These are phyloP conservation scores for Vicugna pacos DNA, from an alignment of 2,113 vertebrate genomes.

Conservation along the genomic window DNA sequence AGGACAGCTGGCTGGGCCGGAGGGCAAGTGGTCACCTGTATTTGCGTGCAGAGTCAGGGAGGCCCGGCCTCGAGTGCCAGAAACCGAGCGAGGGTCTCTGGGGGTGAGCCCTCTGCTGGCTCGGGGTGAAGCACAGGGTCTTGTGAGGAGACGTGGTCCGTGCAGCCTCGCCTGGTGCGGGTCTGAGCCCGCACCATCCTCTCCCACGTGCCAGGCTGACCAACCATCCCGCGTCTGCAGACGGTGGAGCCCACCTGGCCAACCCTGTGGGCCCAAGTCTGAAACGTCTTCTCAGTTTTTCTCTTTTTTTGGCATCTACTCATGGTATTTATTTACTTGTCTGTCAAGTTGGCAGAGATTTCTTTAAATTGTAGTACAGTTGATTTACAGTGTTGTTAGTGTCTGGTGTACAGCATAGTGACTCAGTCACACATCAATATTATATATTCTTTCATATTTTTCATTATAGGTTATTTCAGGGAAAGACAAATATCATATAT, in stretches of 20 bases:
- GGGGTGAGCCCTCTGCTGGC: background rate
- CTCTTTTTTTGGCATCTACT: too few relatives aligned
- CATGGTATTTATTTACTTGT: too few relatives aligned
- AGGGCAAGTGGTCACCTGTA: background rate
- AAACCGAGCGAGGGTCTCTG: background rate
- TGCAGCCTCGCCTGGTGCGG: background rate
- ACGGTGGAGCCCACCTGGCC: constrained; percentile 89
- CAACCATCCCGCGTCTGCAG: constrained; percentile 68
- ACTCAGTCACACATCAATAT: too few relatives aligned
- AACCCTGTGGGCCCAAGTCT: constrained; percentile 80
- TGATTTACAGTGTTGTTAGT: too few relatives aligned
- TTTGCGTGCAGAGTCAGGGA: background rate
- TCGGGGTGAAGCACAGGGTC: background rate
- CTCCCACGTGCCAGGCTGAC: too few relatives aligned
- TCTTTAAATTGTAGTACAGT: too few relatives aligned
- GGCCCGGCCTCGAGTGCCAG: background rate
- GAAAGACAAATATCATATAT: too few relatives aligned
- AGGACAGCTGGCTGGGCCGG: background rate
- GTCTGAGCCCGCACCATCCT: rapidly evolving
- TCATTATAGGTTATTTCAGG: too few relatives aligned
- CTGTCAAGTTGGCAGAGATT: too few relatives aligned
- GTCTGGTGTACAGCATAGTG: too few relatives aligned
- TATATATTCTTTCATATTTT: too few relatives aligned
- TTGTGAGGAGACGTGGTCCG: background rate
- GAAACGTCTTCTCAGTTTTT: background rate